Evolutionary conservation across 2,888 invertebrate species (phyloP).

Genomic region (Stictocephala bisonia): DNA sequence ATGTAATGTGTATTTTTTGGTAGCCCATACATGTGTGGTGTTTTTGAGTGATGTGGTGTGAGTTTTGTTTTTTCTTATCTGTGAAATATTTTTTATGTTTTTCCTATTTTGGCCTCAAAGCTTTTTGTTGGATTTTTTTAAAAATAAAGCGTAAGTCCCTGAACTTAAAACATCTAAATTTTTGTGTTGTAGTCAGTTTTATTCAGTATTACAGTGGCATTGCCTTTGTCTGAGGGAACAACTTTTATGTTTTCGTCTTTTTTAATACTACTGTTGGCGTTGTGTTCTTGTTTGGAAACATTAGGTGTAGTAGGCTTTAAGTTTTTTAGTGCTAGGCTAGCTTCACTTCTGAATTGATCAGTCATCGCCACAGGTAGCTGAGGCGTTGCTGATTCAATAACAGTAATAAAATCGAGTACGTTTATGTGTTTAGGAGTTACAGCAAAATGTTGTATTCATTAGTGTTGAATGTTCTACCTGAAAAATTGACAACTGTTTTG

Average conservation of each 20-base stretch:
- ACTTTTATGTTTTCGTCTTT: background rate
- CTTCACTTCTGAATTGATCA: background rate
- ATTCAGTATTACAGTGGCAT: background rate
- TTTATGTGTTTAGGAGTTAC: too few species aligned
- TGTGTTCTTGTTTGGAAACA: background rate
- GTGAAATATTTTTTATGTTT: too few species aligned
- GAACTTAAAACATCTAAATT: background rate
- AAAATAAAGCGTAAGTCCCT: background rate
- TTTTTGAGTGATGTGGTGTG: too few species aligned
- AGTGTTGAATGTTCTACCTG: too few species aligned
- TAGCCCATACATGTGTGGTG: too few species aligned
- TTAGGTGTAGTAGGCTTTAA: background rate
- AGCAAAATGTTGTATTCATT: too few species aligned
- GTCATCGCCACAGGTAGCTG: background rate
- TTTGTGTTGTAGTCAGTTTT: background rate
- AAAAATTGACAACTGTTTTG: too few species aligned
- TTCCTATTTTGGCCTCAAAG: too few species aligned
- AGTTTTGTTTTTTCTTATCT: too few species aligned
- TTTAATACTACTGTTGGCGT: background rate
- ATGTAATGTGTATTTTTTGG: too few species aligned
- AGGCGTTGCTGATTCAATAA: background rate
- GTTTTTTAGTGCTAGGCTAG: background rate
- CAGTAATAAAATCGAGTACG: too few species aligned
- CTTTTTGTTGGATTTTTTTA: too few species aligned
- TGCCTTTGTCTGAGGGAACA: background rate